Conservation (phyloP, 23 tunicate genomes). For the Halocynthia aurantium region DNA sequence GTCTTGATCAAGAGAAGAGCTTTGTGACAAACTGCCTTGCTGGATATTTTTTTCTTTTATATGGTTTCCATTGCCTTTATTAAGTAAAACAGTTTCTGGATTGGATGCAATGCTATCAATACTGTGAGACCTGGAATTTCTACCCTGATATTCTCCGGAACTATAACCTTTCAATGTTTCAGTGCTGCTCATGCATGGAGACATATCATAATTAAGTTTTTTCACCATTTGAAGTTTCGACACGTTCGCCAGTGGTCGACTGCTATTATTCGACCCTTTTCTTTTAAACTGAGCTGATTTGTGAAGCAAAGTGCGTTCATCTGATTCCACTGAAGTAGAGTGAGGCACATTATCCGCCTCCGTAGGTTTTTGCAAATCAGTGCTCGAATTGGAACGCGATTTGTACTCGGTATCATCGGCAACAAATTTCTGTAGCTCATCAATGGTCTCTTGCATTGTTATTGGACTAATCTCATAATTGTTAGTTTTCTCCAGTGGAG, state of each 20-base stretch:
- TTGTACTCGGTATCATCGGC: neutral
- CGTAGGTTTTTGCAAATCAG: no score
- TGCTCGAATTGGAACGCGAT: constrained; percentile 7
- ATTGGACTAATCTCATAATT: neutral
- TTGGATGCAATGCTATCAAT: constrained; percentile 17
- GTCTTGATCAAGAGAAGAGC: neutral
- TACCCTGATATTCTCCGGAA: constrained; percentile 10
- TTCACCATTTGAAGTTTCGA: neutral
- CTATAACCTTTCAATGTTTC: constrained; percentile 10
- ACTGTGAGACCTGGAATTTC: constrained; percentile 12
- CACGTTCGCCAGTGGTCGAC: neutral
- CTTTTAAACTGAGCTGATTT: no score
- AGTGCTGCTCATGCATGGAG: constrained; percentile 27
- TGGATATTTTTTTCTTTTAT: constrained; percentile 3
- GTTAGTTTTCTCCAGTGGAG: neutral
- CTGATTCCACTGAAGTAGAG: no score
- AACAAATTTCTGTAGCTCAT: constrained; percentile 8
- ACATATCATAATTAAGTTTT: neutral
- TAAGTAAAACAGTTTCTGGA: neutral
- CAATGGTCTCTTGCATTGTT: constrained; percentile 29
- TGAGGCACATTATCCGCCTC: no score
- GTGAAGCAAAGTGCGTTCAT: no score
- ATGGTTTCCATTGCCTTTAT: neutral
- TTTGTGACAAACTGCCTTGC: no score
- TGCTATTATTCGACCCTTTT: no score